Base-by-base conservation (phyloP, 2,113 vertebrate species). In the Saimiri boliviensis region DNA sequence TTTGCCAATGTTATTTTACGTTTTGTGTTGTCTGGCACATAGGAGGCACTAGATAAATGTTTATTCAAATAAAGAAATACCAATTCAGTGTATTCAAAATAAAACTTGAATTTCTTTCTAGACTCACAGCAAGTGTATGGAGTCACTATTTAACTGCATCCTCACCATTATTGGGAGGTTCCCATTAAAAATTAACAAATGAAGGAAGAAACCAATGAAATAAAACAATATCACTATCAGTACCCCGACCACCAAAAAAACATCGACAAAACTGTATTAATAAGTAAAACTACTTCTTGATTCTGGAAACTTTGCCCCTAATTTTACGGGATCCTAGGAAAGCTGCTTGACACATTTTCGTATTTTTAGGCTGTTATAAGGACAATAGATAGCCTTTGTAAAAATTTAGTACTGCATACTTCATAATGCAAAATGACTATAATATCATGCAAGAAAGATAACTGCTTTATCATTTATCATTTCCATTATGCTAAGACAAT, bases 1-100 rank as follows among this genome's bases (percentile, higher is more conserved):
- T 76, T 88, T 21, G 40, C 91, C 91, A 89, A 42, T 80, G 79
- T 47, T 89, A 60, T 89, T 96, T 96, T 95, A 91, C 6, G 12
- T 89, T 97, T 96, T 96, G 47, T 94, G 73, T 80, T 91, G 96
- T 95, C 91, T 97, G 76, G 79, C 54, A 91, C 35, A 93, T 58
- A 96, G 70, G 47, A 93, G 49, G 56, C 58, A 93, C 27, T 63
- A 58, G 77, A 86, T 58, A 91, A 96, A 95, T 95, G 82, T 93
- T 94, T 95, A 95, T 8, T 91, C 77, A 94, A 74, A 91, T 47
- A 95, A 92, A 88, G 42, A 63, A 80, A 84, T 86, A 82, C 47
- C 32, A 93, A 91, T 37, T 68, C 32, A 88, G 11, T 58, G 9
- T 70, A 96, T 83, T 42, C 79, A 94, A 96, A 96, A 97, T 89